Percentiles rank a stretch among this genome's conserved stretches.
Evolutionary conservation across 2,113 vertebrate genomes (phyloP).

Genomic region (Scopus umbretta): DNA sequence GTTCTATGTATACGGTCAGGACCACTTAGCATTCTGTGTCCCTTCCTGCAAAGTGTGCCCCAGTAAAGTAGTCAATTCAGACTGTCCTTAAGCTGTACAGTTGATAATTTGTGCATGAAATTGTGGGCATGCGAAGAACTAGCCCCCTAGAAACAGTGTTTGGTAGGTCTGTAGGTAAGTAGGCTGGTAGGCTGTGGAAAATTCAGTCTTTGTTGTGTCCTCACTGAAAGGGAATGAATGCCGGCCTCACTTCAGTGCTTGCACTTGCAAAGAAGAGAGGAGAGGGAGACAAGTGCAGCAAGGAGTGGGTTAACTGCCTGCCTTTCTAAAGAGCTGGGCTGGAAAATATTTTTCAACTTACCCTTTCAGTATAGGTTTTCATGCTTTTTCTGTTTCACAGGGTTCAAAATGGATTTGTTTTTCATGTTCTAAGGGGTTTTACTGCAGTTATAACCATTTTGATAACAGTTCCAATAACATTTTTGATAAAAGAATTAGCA

Average conservation of each 20-base stretch:
- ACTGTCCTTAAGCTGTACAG: background rate
- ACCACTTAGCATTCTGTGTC: background rate
- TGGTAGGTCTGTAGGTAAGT: background rate
- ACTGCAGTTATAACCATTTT: background rate
- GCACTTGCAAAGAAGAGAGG: background rate
- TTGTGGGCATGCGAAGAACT: background rate
- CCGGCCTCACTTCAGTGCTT: background rate
- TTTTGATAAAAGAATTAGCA: slow-evolving; percentile 36
- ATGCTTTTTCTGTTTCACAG: slow-evolving; percentile 3
- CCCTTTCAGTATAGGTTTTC: background rate
- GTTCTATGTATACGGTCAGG: background rate
- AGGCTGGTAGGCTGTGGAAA: background rate
- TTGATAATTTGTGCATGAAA: background rate
- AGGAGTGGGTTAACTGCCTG: slow-evolving; percentile 14
- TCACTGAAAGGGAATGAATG: background rate
- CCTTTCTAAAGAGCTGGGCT: background rate
- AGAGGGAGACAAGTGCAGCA: background rate
- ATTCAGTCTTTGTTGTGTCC: background rate
- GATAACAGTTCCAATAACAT: slow-evolving; percentile 1
- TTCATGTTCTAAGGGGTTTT: slow-evolving; percentile 2
- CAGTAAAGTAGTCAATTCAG: background rate
- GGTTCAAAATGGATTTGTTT: background rate
- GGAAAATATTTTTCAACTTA: background rate
- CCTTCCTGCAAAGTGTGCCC: background rate
- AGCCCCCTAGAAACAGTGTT: background rate